Percentiles rank a stretch among this genome's conserved stretches.
Conservation (phyloP, 2,113 vertebrate genomes). For the Australoheros scitulus region DNA sequence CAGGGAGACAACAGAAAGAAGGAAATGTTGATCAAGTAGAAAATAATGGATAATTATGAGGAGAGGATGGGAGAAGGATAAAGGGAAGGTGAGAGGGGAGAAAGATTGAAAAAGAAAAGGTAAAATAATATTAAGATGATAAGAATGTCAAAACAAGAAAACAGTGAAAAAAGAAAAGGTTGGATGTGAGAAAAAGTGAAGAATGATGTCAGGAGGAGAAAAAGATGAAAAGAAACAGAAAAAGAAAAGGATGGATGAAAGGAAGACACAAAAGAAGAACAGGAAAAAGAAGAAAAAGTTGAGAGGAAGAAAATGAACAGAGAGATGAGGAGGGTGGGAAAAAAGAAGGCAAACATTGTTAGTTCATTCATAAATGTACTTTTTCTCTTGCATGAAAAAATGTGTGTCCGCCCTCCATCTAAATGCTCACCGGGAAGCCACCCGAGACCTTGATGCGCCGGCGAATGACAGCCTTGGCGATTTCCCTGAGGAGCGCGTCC, state of each 20-base stretch:
- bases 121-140: not conserved
- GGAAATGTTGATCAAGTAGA: too few relatives aligned
- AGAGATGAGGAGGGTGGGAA: not conserved
- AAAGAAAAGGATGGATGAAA: not conserved
- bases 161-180: not conserved
- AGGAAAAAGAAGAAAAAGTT: too few relatives aligned
- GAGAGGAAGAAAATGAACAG: not conserved
- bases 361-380: not conserved
- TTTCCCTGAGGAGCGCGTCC: constrained; percentile 55
- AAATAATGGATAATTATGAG: not conserved
- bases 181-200: not conserved
- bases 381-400: not conserved
- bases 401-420: not conserved
- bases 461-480: constrained; percentile 39
- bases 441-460: not conserved
- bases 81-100: not conserved
- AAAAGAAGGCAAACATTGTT: not conserved
- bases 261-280: not conserved
- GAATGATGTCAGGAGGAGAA: not conserved
- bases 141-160: not conserved
- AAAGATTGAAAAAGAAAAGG: not conserved
- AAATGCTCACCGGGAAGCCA: not conserved
- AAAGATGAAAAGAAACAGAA: not conserved
- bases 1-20: too few relatives aligned
- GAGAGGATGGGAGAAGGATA: not conserved